Evolutionary conservation across 2,888 invertebrate genomes (phyloP).

Genomic region (Ferrisia virgata): DNA sequence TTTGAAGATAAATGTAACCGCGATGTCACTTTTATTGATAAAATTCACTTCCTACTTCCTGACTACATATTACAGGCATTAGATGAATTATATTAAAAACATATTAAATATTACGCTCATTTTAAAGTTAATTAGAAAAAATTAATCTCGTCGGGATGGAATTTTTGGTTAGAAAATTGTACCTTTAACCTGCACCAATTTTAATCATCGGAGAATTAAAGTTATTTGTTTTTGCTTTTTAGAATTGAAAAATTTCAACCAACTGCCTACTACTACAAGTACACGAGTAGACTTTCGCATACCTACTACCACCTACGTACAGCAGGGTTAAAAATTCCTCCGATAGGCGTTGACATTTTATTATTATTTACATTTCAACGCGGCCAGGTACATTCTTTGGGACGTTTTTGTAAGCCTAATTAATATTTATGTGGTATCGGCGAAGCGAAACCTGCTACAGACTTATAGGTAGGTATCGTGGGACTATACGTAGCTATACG

Average conservation of each 20-base stretch:
- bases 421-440: not conserved
- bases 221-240: constrained; percentile 2
- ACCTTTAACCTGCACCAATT: not conserved
- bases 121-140: not conserved
- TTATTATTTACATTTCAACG: not conserved
- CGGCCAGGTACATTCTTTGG: not conserved
- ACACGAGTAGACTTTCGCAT: not conserved
- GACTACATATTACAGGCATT: too few species aligned
- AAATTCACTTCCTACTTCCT: too few species aligned
- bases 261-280: not conserved
- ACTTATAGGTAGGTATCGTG: not conserved
- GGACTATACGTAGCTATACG: not conserved
- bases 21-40: too few species aligned
- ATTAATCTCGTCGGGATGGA: not conserved
- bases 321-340: not conserved
- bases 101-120: not conserved
- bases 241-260: not conserved
- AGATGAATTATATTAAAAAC: not conserved
- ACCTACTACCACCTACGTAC: not conserved
- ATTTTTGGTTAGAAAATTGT: not conserved
- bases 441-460: not conserved
- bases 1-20: too few species aligned
- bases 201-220: not conserved
- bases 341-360: not conserved
- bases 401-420: not conserved